Evolutionary conservation across 1,140 invertebrate genomes (phyloP).

Genomic region (Geopemphigus sp.): DNA sequence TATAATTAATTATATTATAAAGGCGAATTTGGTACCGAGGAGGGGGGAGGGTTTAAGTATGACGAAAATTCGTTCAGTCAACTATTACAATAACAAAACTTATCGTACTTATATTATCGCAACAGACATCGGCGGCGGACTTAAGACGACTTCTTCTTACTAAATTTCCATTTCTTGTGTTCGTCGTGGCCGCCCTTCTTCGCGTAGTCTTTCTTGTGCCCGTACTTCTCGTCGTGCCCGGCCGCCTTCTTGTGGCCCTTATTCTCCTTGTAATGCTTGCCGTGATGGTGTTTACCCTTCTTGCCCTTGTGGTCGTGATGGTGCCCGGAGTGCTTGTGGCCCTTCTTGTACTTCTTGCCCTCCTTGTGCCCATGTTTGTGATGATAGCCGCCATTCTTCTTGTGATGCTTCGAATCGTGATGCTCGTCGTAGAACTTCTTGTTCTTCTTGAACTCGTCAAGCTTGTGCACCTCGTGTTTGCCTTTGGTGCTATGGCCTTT

Average conservation of each 20-base stretch:
- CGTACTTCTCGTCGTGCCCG: constrained; percentile 67
- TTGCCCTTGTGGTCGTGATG: constrained; percentile 64
- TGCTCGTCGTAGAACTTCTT: constrained; percentile 69
- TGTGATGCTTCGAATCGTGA: constrained; percentile 64
- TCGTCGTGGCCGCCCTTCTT: constrained; percentile 68
- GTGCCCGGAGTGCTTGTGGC: constrained; percentile 67
- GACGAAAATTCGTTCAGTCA: too few species aligned
- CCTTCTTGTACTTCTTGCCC: constrained; percentile 72
- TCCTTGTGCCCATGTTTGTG: constrained; percentile 65
- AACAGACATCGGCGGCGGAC: background rate
- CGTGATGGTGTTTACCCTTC: constrained; percentile 64
- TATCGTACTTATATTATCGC: too few species aligned
- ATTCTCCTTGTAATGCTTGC: constrained; percentile 62
- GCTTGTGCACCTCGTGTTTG: constrained; percentile 67
- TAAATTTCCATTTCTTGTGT: constrained; percentile 66
- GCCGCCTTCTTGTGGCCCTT: constrained; percentile 68
- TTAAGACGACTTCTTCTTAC: constrained; percentile 20
- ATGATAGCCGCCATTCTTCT: constrained; percentile 63
- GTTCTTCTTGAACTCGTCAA: constrained; percentile 71
- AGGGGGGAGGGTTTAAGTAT: too few species aligned
- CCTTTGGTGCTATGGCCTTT: constrained; percentile 66
- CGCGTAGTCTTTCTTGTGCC: constrained; percentile 64
- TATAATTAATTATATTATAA: too few species aligned
- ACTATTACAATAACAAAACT: too few species aligned
- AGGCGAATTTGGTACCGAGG: too few species aligned